Percentiles rank a stretch among this genome's conserved stretches.
These are phyloP conservation scores for Smittia sp. DNA, from an alignment of 2,888 invertebrate species.

Conservation along the genomic window DNA sequence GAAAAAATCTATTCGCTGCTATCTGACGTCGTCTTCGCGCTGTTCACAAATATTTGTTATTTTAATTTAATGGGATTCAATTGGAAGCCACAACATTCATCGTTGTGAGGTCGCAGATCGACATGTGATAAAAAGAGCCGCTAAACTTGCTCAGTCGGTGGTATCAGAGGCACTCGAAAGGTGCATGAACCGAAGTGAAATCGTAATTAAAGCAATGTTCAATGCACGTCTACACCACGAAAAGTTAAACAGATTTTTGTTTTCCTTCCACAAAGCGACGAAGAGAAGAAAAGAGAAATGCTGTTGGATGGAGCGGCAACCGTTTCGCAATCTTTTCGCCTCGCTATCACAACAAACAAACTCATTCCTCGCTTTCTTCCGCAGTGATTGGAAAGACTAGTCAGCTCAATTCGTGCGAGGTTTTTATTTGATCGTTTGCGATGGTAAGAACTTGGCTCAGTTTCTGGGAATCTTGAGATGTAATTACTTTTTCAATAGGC, in stretches of 20 bases:
- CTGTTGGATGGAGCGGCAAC: neutral
- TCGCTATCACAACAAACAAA: neutral
- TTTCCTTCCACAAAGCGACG: neutral
- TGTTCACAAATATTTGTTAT: slow-evolving; percentile 33
- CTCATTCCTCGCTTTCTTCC: neutral
- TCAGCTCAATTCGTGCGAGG: neutral
- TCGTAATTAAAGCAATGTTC: neutral
- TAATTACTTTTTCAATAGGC: neutral
- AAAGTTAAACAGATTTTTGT: neutral
- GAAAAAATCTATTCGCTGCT: slow-evolving; percentile 1
- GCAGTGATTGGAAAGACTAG: neutral
- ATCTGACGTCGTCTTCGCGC: neutral
- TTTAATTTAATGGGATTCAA: slow-evolving; percentile 38
- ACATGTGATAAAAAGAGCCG: too few species aligned
- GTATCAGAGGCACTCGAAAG: neutral
- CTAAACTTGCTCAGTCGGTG: too few species aligned
- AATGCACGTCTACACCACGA: neutral
- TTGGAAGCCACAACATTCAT: slow-evolving; percentile 18
- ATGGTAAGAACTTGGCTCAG: neutral
- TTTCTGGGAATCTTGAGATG: neutral
- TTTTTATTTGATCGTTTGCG: neutral
- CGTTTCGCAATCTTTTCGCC: neutral
- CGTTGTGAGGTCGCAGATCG: neutral
- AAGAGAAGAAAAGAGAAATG: slow-evolving; percentile 14
- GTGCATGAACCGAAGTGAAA: neutral